Percentiles rank a stretch among this genome's conserved stretches.
Conservation (phyloP, 2,888 invertebrate species). For the Ichneumoninae sp. region DNA sequence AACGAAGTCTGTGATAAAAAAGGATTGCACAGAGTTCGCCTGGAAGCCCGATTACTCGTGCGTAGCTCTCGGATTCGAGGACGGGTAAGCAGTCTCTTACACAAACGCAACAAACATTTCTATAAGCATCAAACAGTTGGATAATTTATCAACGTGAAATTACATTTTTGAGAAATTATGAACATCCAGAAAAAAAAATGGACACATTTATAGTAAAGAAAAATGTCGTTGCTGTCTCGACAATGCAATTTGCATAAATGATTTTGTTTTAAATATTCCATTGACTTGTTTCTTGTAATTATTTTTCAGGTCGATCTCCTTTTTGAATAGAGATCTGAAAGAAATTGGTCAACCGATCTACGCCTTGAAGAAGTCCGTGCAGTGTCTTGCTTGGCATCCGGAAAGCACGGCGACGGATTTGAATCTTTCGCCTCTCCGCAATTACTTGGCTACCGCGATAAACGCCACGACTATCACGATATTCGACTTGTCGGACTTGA, state of each 20-base stretch:
- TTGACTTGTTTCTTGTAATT: neutral
- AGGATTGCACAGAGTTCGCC: constrained; percentile 85
- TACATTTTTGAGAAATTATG: too few relatives aligned
- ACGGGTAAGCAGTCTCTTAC: constrained; percentile 86
- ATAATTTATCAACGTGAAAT: too few relatives aligned
- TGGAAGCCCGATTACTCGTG: constrained; percentile 87
- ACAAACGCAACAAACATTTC: neutral
- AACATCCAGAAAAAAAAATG: too few relatives aligned
- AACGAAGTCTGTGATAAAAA: constrained; percentile 72
- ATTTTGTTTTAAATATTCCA: neutral
- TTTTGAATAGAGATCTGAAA: constrained; percentile 73
- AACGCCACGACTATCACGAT: constrained; percentile 85
- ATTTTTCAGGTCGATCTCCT: constrained; percentile 76
- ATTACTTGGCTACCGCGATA: constrained; percentile 89
- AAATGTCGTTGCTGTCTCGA: neutral
- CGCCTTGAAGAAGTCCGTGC: constrained; percentile 87
- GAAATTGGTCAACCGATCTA: constrained; percentile 81
- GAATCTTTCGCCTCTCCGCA: constrained; percentile 86
- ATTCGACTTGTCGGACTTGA: constrained; percentile 82
- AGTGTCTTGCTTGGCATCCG: constrained; percentile 91
- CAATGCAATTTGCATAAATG: neutral
- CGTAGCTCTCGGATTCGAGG: constrained; percentile 88
- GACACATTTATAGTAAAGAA: too few relatives aligned
- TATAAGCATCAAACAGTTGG: neutral
- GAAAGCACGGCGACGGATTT: constrained; percentile 86